A percentile compares a stretch with the other conserved stretches of the same genome.
These are phyloP conservation scores for Megastigmus dorsalis DNA, from an alignment of 2,888 invertebrate species.

Conservation along the genomic window DNA sequence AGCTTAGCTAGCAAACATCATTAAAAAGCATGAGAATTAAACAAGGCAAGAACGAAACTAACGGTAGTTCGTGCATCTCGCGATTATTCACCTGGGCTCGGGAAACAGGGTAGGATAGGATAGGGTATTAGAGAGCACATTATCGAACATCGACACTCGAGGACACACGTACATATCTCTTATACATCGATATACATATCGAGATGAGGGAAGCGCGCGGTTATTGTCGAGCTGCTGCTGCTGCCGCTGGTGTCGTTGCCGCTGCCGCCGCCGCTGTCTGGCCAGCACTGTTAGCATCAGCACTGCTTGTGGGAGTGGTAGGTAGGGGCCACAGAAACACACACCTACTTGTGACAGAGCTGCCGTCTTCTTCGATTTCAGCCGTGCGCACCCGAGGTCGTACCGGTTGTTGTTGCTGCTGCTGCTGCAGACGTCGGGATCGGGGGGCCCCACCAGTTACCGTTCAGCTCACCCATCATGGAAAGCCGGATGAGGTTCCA, in stretches of 20 bases:
- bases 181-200: constrained; percentile 53
- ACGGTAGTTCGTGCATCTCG: too few species aligned
- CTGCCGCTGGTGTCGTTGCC: constrained; percentile 9
- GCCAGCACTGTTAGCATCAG: too few species aligned
- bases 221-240: constrained; percentile 61
- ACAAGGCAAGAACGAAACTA: too few species aligned
- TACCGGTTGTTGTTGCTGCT: not conserved
- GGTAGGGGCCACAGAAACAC: too few species aligned
- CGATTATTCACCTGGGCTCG: not conserved
- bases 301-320: too few species aligned
- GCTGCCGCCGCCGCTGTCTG: too few species aligned
- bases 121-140: constrained; percentile 3
- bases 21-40: too few species aligned
- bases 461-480: constrained; percentile 72
- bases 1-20: too few species aligned
- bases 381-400: not conserved
- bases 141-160: constrained; percentile 57
- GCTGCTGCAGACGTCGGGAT: not conserved
- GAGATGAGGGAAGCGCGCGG: constrained; percentile 55
- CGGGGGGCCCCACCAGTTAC: constrained; percentile 69
- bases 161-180: constrained; percentile 48
- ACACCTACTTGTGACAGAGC: too few species aligned
- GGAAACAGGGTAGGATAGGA: not conserved
- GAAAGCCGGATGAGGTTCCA: constrained; percentile 72
- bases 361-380: not conserved